Percentiles rank a stretch among this genome's conserved stretches.
phyloP scores from a whole-genome alignment of 2,888 invertebrate species.

The Herminia tarsipennalis region DNA sequence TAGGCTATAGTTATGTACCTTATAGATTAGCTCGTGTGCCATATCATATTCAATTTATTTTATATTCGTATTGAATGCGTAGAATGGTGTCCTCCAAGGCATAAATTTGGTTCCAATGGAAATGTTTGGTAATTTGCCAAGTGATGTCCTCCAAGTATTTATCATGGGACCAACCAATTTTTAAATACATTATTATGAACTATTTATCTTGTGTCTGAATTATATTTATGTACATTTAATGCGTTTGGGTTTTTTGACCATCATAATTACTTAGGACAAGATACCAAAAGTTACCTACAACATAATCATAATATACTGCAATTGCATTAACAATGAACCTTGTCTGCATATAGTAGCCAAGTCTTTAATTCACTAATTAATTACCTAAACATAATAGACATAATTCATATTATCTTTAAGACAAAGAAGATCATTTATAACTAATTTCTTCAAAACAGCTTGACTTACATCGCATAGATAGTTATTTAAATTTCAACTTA shows the following conservation, averaged over 20 bases:
- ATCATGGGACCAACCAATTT: too few relatives aligned
- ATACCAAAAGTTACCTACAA: too few relatives aligned
- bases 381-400: conserved; percentile 21
- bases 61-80: background rate
- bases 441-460: conserved; percentile 8
- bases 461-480: background rate
- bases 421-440: conserved; percentile 28
- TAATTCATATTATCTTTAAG: conserved; percentile 27
- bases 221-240: too few relatives aligned
- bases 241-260: too few relatives aligned
- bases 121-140: background rate
- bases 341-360: background rate
- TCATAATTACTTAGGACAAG: too few relatives aligned
- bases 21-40: background rate
- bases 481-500: conserved; percentile 9
- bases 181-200: too few relatives aligned
- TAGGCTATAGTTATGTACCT: conserved; percentile 1
- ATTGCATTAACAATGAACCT: too few relatives aligned
- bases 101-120: background rate
- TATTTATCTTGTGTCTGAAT: too few relatives aligned
- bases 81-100: background rate
- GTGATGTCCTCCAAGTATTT: too few relatives aligned
- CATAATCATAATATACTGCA: too few relatives aligned
- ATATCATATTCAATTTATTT: background rate
- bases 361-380: conserved; percentile 12